phyloP scores from a whole-genome alignment of 2,113 vertebrate genomes.

The Melospiza georgiana region DNA sequence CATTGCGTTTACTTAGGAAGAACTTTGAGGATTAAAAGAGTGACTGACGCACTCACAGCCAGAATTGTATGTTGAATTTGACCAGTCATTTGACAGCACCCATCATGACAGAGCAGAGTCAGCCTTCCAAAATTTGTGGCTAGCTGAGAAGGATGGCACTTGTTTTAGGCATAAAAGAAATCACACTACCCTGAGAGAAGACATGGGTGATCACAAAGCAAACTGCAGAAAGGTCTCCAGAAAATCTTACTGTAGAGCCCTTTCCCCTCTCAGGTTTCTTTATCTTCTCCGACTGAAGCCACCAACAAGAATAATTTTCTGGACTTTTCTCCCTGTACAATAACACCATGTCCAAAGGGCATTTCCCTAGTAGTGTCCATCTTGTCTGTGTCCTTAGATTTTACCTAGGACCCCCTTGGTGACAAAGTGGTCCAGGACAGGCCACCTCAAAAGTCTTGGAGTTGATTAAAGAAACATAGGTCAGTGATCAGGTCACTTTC shows the following conservation, averaged over 20 bases:
- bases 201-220: accelerated
- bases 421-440: accelerated
- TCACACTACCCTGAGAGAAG: background rate
- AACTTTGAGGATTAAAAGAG: background rate
- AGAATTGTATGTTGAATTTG: background rate
- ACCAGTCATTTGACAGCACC: background rate
- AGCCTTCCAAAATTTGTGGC: background rate
- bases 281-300: background rate
- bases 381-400: background rate
- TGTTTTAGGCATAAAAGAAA: background rate
- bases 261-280: background rate
- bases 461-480: background rate
- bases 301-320: background rate
- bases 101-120: background rate
- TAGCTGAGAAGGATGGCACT: background rate
- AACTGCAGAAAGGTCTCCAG: background rate
- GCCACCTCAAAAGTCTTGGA: background rate
- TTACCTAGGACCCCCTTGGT: background rate
- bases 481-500: background rate
- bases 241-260: background rate
- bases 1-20: background rate
- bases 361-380: background rate
- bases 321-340: background rate
- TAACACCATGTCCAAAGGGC: accelerated
- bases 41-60: background rate